Evolutionary conservation across 2,797 vertebrate genomes (phyloP).

Genomic region (Lerista edwardsae): DNA sequence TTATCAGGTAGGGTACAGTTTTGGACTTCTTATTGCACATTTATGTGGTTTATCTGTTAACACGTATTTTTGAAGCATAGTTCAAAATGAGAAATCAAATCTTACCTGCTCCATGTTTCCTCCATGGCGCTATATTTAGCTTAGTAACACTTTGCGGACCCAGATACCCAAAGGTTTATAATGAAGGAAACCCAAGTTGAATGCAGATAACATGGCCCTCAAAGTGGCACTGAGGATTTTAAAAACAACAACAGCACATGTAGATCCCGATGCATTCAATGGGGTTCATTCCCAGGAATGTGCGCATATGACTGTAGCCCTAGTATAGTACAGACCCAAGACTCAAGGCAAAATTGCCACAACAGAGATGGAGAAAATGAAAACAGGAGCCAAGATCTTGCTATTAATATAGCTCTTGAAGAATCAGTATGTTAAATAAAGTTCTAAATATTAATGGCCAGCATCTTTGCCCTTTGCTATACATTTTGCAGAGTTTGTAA

Average conservation of each 20-base stretch:
- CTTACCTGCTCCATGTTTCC: not conserved
- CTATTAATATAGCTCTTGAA: constrained; percentile 25
- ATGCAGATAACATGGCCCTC: not conserved
- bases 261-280: too few species aligned
- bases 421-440: constrained; percentile 26
- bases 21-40: not conserved
- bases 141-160: not conserved
- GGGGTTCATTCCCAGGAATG: too few species aligned
- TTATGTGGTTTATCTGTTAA: not conserved
- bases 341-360: not conserved
- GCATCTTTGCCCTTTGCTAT: not conserved
- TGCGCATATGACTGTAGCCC: not conserved
- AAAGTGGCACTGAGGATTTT: not conserved
- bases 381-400: not conserved
- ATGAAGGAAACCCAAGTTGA: not conserved
- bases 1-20: not conserved
- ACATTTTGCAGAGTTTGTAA: not conserved
- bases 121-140: not conserved
- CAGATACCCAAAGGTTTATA: not conserved
- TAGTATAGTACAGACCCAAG: constrained; percentile 18
- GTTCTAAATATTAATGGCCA: not conserved
- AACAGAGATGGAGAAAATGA: constrained; percentile 20
- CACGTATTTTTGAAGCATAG: not conserved
- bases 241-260: too few species aligned
- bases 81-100: too few species aligned